These are phyloP conservation scores for Leptopterna dolabrata DNA, from an alignment of 2,888 invertebrate species.

Conservation along the genomic window DNA sequence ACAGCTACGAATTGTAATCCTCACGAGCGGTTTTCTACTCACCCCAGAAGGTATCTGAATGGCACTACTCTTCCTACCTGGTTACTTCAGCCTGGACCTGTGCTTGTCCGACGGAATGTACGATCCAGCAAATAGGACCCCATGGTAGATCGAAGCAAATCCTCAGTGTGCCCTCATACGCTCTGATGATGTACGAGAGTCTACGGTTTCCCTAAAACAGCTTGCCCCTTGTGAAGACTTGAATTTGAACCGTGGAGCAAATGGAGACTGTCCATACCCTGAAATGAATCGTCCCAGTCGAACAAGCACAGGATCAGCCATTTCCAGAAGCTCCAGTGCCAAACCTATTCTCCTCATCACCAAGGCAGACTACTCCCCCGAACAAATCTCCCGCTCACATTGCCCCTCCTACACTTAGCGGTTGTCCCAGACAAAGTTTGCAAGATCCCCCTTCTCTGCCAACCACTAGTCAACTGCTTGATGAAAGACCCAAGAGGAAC, in stretches of 20 bases:
- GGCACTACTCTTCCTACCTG: background rate
- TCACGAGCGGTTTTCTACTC: constrained; percentile 4
- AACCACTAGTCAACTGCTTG: too few relatives aligned
- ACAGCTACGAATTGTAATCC: background rate
- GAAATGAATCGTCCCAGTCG: too few relatives aligned
- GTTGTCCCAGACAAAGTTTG: too few relatives aligned
- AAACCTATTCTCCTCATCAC: too few relatives aligned
- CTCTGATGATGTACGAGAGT: background rate
- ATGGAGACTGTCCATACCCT: too few relatives aligned
- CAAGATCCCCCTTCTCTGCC: too few relatives aligned
- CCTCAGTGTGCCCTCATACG: background rate
- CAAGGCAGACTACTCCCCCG: too few relatives aligned
- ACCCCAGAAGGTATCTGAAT: background rate
- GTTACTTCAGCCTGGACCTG: background rate
- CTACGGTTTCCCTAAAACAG: background rate
- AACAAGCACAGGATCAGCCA: too few relatives aligned
- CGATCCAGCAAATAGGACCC: background rate
- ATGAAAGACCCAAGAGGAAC: too few relatives aligned
- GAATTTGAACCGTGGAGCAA: background rate
- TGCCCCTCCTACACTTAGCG: too few relatives aligned
- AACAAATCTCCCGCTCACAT: too few relatives aligned
- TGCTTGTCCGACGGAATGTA: background rate
- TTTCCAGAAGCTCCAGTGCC: too few relatives aligned
- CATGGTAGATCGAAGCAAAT: background rate
- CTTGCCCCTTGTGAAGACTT: background rate